A percentile compares a stretch with the other conserved stretches of the same genome.
Conservation (phyloP, 1,140 invertebrate genomes). For the Drosophila burlai region DNA sequence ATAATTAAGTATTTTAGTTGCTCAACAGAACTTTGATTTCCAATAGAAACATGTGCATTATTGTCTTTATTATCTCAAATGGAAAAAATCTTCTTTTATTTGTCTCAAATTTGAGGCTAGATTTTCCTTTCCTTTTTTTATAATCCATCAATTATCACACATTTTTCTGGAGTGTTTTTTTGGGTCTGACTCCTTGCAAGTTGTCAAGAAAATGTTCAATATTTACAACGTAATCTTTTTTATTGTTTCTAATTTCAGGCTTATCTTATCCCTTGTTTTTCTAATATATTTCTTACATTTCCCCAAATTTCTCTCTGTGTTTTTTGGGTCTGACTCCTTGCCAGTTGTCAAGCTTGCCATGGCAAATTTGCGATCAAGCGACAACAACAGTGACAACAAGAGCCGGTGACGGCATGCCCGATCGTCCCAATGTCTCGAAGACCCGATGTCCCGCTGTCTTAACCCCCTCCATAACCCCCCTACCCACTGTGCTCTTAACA, state of each 20-base stretch:
- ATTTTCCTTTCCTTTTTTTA: too few relatives aligned
- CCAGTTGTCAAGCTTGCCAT: slow-evolving; percentile 80
- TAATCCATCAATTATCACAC: too few relatives aligned
- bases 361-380: slow-evolving; percentile 83
- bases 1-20: neutral
- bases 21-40: neutral
- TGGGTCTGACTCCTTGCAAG: too few relatives aligned
- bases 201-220: too few relatives aligned
- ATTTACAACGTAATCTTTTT: too few relatives aligned
- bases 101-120: too few relatives aligned
- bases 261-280: neutral
- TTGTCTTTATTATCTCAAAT: too few relatives aligned
- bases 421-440: slow-evolving; percentile 9
- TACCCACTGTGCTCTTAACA: neutral
- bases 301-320: neutral
- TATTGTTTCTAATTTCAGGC: too few relatives aligned
- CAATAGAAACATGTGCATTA: too few relatives aligned
- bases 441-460: slow-evolving; percentile 2
- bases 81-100: too few relatives aligned
- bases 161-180: too few relatives aligned
- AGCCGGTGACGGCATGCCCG: slow-evolving; percentile 66
- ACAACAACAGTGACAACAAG: slow-evolving; percentile 83
- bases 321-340: slow-evolving; percentile 30
- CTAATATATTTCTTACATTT: neutral
- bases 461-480: neutral